phyloP scores from a whole-genome alignment of 2,113 vertebrate genomes.

The human region GRCh38 chr13:82178001-82178500 shows the following conservation, averaged over 20 bases:
- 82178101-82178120: background rate
- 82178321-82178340: background rate
- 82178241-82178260: background rate
- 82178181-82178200: background rate
- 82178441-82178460: background rate
- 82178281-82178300: background rate
- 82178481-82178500: background rate
- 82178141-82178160: background rate
- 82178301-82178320: background rate
- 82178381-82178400: background rate
- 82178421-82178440: background rate
- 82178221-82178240: background rate
- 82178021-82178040: background rate
- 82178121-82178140: background rate
- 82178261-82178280: background rate
- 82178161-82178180: background rate
- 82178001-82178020: background rate
- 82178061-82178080: background rate
- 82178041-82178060: background rate
- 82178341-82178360: background rate
- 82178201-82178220: background rate
- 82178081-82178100: background rate
- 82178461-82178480: background rate
- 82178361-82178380: background rate
- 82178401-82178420: background rate